Evolutionary conservation across 2,888 invertebrate species (phyloP), one percentile per base, ranked within the genome.

Genomic region (Gerris lacustris): DNA sequence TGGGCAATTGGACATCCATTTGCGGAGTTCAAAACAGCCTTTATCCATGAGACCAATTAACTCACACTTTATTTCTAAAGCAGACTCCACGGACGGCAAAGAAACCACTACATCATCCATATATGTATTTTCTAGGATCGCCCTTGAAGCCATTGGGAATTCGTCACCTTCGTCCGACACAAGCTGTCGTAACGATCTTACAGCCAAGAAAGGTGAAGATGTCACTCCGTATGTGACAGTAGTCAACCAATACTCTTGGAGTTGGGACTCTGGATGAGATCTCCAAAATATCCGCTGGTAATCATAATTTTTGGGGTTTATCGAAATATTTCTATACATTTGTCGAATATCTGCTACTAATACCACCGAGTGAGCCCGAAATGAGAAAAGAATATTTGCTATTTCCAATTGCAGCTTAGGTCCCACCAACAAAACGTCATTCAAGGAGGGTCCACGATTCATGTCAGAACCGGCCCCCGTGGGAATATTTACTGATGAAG

Each of bases 11-110:
- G 64, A 68, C 66, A 63, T 45, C 73, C 70, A 73, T 66, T 73
- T 73, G 7, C 70, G n/a, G 15, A 73, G 62, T 63, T 70, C 68
- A 55, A 73, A 73, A 43, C 73, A 68, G 44, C 67, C 71, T 6
- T 17, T 17, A 7, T 45, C 66, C 64, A 68, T 7, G n/a, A 71
- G 18, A 6, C 15, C 17, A 17, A 45, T 67, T 18, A 69, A 44
- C 43, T 69, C 68, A 15, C 9, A 9, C 44, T 45, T 68, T n/a
- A 71, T 43, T 18, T 64, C n/a, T 11, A 64, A 11, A n/a, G 71
- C 71, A n/a, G 18, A n/a, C 11, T 45, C 68, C 5, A 71, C 66
- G 6, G 68, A 31, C 18, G 63, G 11, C 6, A 67, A 62, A 15
- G 68, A 62, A 43, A 45, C 63, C 62, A 71, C 6, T 6, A 71